phyloP scores from a whole-genome alignment of 2,113 vertebrate species.

The Geococcyx californianus region DNA sequence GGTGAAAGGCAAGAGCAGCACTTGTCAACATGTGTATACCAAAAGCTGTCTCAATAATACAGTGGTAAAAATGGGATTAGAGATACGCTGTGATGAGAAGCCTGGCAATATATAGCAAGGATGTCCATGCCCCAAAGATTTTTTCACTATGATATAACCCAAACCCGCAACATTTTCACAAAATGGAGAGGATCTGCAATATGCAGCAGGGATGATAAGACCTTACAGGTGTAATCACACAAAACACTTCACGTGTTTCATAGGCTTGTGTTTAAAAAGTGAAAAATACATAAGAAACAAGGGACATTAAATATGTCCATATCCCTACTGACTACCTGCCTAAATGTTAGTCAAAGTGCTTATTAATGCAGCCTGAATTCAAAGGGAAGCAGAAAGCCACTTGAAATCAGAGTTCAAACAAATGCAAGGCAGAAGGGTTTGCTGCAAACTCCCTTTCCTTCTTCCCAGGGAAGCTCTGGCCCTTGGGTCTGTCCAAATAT shows the following conservation, averaged over 20 bases:
- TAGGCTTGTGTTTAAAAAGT: neutral
- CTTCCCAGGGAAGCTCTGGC: neutral
- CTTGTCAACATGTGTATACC: neutral
- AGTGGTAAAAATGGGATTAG: neutral
- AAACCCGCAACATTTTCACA: neutral
- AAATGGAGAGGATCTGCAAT: neutral
- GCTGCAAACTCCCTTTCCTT: neutral
- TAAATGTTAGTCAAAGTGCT: neutral
- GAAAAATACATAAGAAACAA: neutral
- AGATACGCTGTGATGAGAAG: neutral
- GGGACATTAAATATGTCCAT: neutral
- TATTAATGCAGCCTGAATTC: conserved; percentile 13
- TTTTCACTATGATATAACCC: neutral
- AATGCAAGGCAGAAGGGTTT: conserved; percentile 1
- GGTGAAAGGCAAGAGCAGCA: neutral
- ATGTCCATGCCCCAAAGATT: neutral
- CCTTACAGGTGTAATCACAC: neutral
- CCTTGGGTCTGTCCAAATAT: neutral
- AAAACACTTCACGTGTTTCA: neutral
- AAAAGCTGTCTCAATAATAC: neutral
- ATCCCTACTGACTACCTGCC: neutral
- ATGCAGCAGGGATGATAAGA: neutral
- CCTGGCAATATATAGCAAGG: neutral
- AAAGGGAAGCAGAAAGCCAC: conserved; percentile 15
- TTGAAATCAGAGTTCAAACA: conserved; percentile 40